These are phyloP conservation scores for Dromococcyx pavoninus DNA, from an alignment of 2,797 vertebrate genomes.

Conservation along the genomic window DNA sequence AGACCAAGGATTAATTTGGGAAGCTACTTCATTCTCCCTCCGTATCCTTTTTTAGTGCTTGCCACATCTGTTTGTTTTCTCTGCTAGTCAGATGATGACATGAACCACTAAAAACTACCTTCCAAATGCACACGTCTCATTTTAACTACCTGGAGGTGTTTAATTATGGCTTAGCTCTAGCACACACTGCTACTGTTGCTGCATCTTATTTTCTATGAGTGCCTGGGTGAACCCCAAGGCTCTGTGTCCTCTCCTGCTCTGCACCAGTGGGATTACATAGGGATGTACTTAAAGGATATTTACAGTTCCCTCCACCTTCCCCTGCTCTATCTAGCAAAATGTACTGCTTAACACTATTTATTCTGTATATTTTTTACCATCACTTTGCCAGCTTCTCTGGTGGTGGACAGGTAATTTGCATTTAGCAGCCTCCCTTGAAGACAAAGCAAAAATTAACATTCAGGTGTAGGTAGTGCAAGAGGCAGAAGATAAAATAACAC, in stretches of 20 bases:
- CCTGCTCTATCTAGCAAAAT: background rate
- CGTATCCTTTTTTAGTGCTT: background rate
- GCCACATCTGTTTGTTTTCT: constrained; percentile 34
- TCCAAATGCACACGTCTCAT: background rate
- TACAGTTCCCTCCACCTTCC: background rate
- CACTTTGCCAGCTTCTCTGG: background rate
- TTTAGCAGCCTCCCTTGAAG: constrained; percentile 5
- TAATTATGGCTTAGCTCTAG: constrained; percentile 44
- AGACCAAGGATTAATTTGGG: background rate
- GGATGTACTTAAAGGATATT: background rate
- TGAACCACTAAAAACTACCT: background rate
- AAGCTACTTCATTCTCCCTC: background rate
- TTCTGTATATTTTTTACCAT: background rate
- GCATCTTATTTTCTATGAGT: background rate
- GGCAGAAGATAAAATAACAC: background rate
- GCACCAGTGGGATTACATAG: background rate
- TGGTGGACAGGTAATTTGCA: background rate
- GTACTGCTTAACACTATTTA: background rate
- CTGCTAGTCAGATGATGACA: constrained; percentile 9
- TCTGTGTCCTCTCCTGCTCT: background rate
- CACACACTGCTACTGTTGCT: background rate
- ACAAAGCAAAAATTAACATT: constrained; percentile 19
- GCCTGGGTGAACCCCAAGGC: background rate
- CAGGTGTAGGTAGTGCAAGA: background rate
- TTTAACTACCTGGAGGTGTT: constrained; percentile 49